Percentiles rank a stretch among this genome's conserved stretches.
These are phyloP conservation scores for Geococcyx californianus DNA, from an alignment of 2,113 vertebrate species.

Conservation along the genomic window DNA sequence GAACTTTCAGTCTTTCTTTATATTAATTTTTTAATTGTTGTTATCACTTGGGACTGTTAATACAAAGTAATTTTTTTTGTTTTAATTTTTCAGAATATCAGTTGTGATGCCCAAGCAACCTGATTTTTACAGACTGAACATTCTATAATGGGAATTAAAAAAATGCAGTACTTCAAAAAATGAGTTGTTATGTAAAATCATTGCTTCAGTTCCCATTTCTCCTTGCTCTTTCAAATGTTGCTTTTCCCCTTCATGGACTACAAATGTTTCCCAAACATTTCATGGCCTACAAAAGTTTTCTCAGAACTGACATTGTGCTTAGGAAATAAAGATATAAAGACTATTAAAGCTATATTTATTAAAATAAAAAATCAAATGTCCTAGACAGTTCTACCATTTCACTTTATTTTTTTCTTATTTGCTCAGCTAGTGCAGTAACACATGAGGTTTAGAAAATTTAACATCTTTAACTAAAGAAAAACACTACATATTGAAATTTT, in stretches of 20 bases:
- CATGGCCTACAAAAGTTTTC: not conserved
- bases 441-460: not conserved
- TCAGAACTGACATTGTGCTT: not conserved
- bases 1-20: not conserved
- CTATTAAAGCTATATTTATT: not conserved
- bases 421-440: not conserved
- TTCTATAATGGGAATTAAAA: not conserved
- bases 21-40: not conserved
- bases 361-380: not conserved
- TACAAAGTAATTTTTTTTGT: not conserved
- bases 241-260: not conserved
- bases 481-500: not conserved
- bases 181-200: not conserved
- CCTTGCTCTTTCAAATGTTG: not conserved
- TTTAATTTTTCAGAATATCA: not conserved
- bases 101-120: not conserved
- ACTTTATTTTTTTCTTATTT: not conserved
- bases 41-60: not conserved
- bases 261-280: not conserved
- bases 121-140: not conserved
- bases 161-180: not conserved
- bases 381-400: not conserved
- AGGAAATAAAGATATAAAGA: not conserved
- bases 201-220: not conserved
- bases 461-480: not conserved